Evolutionary conservation across 2,797 vertebrate species (phyloP).

Genomic region (Scleropages formosus): DNA sequence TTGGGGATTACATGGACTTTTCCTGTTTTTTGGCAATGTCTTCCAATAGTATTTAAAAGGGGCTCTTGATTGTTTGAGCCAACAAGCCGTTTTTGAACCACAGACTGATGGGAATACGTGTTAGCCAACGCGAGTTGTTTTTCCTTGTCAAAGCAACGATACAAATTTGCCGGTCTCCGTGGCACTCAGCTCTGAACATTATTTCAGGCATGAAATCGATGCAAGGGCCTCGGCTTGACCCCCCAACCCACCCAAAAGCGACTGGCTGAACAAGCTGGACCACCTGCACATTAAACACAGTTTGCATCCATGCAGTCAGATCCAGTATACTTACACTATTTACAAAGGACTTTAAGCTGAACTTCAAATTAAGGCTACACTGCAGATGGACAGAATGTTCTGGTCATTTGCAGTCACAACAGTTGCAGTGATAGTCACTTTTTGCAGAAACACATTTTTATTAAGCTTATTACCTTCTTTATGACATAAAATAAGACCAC

Average conservation of each 20-base stretch:
- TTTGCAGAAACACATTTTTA: constrained; percentile 70
- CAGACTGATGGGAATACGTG: constrained; percentile 60
- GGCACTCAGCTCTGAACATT: constrained; percentile 24
- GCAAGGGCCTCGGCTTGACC: constrained; percentile 34
- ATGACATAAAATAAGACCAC: constrained; percentile 72
- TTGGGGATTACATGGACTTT: constrained; percentile 53
- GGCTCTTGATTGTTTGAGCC: constrained; percentile 48
- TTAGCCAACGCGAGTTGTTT: constrained; percentile 56
- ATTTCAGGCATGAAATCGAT: constrained; percentile 26
- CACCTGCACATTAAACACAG: constrained; percentile 70
- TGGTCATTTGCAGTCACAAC: constrained; percentile 61
- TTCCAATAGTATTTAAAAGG: constrained; percentile 52
- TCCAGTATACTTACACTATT: constrained; percentile 86
- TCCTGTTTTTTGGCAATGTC: constrained; percentile 62
- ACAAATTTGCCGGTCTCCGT: constrained; percentile 32
- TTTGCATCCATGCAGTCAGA: constrained; percentile 83
- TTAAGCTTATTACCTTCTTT: constrained; percentile 58
- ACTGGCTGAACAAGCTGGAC: constrained; percentile 16
- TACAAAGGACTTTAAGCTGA: constrained; percentile 76
- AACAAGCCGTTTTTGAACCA: constrained; percentile 51
- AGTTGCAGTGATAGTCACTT: constrained; percentile 75
- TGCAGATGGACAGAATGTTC: constrained; percentile 52
- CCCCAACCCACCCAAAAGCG: not conserved
- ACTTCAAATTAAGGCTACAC: constrained; percentile 75
- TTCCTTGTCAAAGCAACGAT: constrained; percentile 58